Percentiles rank a stretch among this genome's conserved stretches.
Conservation (phyloP, 1,140 invertebrate species). For the Zaprionus capensis region DNA sequence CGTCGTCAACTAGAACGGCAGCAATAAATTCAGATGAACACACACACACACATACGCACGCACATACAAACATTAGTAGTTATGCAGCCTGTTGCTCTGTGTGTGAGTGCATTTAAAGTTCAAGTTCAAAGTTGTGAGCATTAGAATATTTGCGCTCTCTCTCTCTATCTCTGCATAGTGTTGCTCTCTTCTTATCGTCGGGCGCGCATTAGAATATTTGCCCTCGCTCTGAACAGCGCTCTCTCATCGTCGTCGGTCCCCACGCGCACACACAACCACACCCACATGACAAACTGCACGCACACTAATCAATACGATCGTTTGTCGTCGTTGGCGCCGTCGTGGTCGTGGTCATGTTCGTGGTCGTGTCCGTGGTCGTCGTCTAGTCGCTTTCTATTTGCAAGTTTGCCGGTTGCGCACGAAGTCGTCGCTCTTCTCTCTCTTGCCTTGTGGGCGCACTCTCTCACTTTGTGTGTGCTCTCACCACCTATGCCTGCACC, state of each 20-base stretch:
- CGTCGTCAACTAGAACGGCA: conserved; percentile 46
- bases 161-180: background rate
- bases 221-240: no score
- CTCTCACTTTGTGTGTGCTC: conserved; percentile 28
- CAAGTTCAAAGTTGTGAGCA: conserved; percentile 74
- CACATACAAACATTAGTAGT: conserved; percentile 23
- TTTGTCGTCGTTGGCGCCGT: conserved; percentile 17
- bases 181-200: conserved; percentile 17
- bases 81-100: conserved; percentile 37
- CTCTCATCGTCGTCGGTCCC: no score
- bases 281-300: conserved; percentile 59
- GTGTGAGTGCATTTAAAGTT: conserved; percentile 74
- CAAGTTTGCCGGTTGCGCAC: conserved; percentile 37
- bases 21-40: conserved; percentile 32
- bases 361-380: conserved; percentile 31
- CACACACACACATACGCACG: conserved; percentile 15
- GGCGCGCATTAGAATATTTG: background rate
- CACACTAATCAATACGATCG: conserved; percentile 32
- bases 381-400: conserved; percentile 71
- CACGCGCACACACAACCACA: conserved; percentile 21
- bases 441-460: conserved; percentile 8
- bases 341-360: conserved; percentile 29
- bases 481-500: conserved; percentile 9
- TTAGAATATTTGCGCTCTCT: conserved; percentile 61
- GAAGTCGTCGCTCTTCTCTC: conserved; percentile 35